Percentiles rank a stretch among this genome's conserved stretches.
Conservation (phyloP, 2,113 vertebrate species). For the Kryptolebias marmoratus region DNA sequence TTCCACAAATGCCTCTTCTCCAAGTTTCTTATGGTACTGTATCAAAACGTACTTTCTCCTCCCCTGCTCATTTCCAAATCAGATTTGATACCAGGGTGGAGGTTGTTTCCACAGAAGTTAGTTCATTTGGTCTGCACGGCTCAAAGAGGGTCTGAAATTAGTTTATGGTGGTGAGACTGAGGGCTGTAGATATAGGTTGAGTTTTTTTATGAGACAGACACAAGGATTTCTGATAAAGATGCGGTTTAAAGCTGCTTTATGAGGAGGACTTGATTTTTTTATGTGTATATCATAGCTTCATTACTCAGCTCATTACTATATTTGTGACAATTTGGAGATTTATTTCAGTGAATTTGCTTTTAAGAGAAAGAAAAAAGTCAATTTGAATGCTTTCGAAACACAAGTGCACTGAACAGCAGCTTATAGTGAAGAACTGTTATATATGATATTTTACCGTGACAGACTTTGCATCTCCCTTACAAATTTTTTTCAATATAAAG, state of each 20-base stretch:
- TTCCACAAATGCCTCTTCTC: constrained; percentile 57
- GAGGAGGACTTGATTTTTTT: not conserved
- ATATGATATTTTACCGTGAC: no score
- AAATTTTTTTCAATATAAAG: not conserved
- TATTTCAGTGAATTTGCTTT: no score
- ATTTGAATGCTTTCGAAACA: not conserved
- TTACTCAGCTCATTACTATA: not conserved
- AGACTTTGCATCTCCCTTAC: not conserved
- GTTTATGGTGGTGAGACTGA: constrained; percentile 24
- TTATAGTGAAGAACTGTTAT: not conserved
- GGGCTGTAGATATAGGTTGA: constrained; percentile 10
- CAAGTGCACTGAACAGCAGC: not conserved
- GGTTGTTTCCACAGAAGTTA: constrained; percentile 32
- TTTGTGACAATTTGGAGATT: not conserved
- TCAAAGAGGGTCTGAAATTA: constrained; percentile 35
- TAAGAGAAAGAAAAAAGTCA: not conserved
- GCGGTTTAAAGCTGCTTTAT: constrained; percentile 13
- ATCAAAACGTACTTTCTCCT: constrained; percentile 48
- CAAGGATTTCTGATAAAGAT: constrained; percentile 23
- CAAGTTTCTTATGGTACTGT: constrained; percentile 48
- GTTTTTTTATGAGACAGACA: constrained; percentile 8
- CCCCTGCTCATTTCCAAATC: constrained; percentile 53
- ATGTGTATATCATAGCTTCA: not conserved
- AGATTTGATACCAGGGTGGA: constrained; percentile 52
- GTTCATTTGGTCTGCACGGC: constrained; percentile 26